phyloP scores from a whole-genome alignment of 2,888 invertebrate species.

The Temnothorax rugatulus region DNA sequence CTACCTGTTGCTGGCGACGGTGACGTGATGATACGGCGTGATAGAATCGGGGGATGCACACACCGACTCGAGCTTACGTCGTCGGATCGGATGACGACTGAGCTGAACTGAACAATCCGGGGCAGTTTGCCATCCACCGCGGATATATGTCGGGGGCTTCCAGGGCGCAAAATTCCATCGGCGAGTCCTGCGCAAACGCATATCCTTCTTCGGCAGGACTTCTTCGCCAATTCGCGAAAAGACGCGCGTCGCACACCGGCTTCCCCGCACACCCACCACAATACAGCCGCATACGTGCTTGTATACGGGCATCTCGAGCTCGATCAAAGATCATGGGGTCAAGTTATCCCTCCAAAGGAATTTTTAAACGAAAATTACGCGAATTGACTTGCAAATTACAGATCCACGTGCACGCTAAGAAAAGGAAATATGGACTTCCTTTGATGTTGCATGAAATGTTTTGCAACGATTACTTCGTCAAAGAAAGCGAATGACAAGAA shows the following conservation, averaged over 20 bases:
- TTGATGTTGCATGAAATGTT: slow-evolving; percentile 1
- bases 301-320: background rate
- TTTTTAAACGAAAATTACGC: slow-evolving; percentile 31
- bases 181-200: slow-evolving; percentile 78
- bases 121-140: slow-evolving; percentile 61
- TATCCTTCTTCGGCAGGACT: slow-evolving; percentile 68
- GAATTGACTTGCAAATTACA: slow-evolving; percentile 33
- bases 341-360: slow-evolving; percentile 4
- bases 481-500: background rate
- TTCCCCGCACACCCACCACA: background rate
- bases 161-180: slow-evolving; percentile 62
- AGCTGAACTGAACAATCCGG: slow-evolving; percentile 71
- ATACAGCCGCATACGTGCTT: slow-evolving; percentile 1
- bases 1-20: slow-evolving; percentile 73
- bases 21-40: slow-evolving; percentile 47
- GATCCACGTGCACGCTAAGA: too few species aligned
- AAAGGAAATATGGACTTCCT: background rate
- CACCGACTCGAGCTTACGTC: slow-evolving; percentile 54
- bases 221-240: slow-evolving; percentile 62
- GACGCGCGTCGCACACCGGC: slow-evolving; percentile 46
- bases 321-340: background rate
- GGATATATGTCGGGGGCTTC: slow-evolving; percentile 69
- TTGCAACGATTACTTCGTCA: background rate
- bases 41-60: slow-evolving; percentile 31
- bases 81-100: slow-evolving; percentile 68